These are phyloP conservation scores for Limenitis camilla DNA, from an alignment of 2,888 invertebrate species.

Conservation along the genomic window DNA sequence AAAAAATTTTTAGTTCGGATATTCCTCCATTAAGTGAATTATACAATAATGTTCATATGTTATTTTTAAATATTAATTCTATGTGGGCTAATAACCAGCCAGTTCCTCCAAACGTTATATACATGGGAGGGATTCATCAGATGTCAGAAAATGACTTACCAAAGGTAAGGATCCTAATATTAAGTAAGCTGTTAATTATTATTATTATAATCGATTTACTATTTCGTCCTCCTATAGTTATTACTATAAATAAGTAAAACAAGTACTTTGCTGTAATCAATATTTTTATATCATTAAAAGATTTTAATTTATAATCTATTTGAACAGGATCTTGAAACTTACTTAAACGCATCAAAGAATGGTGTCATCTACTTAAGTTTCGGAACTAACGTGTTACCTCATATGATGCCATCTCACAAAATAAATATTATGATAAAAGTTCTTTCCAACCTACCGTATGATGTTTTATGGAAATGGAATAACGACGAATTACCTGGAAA, in stretches of 20 bases:
- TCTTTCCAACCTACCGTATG: slow-evolving; percentile 38
- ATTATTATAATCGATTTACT: no score
- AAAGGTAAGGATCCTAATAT: slow-evolving; percentile 9
- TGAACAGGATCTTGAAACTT: slow-evolving; percentile 32
- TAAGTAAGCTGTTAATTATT: neutral
- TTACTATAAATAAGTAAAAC: no score
- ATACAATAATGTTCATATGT: slow-evolving; percentile 39
- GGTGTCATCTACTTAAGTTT: slow-evolving; percentile 44
- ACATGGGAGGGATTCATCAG: slow-evolving; percentile 55
- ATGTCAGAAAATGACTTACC: slow-evolving; percentile 45
- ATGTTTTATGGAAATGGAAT: slow-evolving; percentile 46
- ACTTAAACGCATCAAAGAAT: slow-evolving; percentile 32
- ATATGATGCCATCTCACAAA: slow-evolving; percentile 26
- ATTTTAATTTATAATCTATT: no score
- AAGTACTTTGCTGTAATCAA: no score
- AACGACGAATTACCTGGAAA: slow-evolving; percentile 28
- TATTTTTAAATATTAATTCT: slow-evolving; percentile 54
- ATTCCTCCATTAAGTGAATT: slow-evolving; percentile 30
- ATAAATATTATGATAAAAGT: slow-evolving; percentile 31
- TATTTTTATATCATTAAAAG: no score
- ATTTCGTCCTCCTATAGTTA: no score
- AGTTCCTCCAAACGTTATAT: slow-evolving; percentile 48
- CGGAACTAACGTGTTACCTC: slow-evolving; percentile 34
- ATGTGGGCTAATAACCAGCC: slow-evolving; percentile 47
- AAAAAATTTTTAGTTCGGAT: slow-evolving; percentile 32